Percentiles rank a stretch among this genome's conserved stretches.
Evolutionary conservation across 2,113 vertebrate genomes (phyloP).

Genomic region (Dinomys branickii): DNA sequence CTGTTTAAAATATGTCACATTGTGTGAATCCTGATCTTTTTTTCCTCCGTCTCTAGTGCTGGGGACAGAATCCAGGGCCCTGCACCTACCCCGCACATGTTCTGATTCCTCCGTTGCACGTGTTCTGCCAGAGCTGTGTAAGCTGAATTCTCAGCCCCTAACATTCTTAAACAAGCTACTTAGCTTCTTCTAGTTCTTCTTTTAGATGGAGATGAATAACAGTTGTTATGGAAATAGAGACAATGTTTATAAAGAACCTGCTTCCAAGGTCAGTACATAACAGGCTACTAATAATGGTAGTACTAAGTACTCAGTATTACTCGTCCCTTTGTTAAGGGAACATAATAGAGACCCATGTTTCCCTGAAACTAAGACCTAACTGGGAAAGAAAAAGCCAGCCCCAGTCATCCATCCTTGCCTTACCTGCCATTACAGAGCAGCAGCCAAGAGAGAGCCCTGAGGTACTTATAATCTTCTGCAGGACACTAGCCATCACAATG

Average conservation of each 20-base stretch:
- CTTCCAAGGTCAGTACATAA: neutral
- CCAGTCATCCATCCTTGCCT: neutral
- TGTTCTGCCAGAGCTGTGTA: neutral
- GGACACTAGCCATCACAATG: neutral
- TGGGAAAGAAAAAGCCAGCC: neutral
- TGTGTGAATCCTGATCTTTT: neutral
- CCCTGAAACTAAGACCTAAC: neutral
- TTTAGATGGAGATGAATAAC: neutral
- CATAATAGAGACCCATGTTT: neutral
- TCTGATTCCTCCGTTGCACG: neutral
- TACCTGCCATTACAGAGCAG: neutral
- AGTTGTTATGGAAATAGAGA: neutral
- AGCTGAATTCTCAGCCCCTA: neutral
- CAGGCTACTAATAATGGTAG: neutral
- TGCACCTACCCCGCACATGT: neutral
- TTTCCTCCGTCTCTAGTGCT: neutral
- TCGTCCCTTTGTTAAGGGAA: neutral
- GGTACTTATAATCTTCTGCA: neutral
- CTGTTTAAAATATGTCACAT: neutral
- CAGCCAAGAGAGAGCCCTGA: neutral
- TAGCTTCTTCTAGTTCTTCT: neutral
- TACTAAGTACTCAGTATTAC: neutral
- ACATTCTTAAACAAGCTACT: neutral
- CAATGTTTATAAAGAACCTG: slow-evolving; percentile 14
- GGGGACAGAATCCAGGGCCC: neutral